Conservation (phyloP, 1,140 invertebrate genomes). For the Temnothorax curvispinosus region DNA sequence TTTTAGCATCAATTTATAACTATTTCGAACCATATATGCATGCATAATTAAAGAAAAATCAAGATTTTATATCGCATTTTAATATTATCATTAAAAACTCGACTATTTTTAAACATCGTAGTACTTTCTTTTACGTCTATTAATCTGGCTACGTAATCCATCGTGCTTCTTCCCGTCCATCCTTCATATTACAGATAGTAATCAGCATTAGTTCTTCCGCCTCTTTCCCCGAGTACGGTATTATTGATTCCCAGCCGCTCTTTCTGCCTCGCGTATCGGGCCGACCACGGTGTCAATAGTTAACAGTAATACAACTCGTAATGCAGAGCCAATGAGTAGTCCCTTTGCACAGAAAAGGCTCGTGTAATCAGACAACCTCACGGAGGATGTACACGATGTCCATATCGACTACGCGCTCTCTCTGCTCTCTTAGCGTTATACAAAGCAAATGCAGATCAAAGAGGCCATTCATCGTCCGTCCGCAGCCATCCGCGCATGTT, state of each 20-base stretch:
- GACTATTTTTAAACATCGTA: background rate
- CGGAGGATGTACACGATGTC: constrained; percentile 12
- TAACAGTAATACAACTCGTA: constrained; percentile 50
- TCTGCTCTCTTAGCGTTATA: constrained; percentile 62
- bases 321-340: constrained; percentile 31
- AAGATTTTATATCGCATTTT: background rate
- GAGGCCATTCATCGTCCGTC: constrained; percentile 80
- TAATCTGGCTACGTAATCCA: background rate
- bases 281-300: constrained; percentile 16
- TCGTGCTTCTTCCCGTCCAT: background rate
- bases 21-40: background rate
- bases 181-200: background rate
- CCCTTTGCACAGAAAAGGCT: constrained; percentile 55
- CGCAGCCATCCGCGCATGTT: constrained; percentile 63
- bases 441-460: constrained; percentile 80
- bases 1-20: background rate
- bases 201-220: constrained; percentile 47
- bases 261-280: constrained; percentile 19
- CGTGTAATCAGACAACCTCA: constrained; percentile 56
- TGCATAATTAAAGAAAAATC: background rate
- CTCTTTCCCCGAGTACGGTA: background rate
- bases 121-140: constrained; percentile 1
- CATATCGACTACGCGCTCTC: constrained; percentile 47
- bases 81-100: background rate
- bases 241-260: constrained; percentile 26